These are phyloP conservation scores for Megathymus violae DNA, from an alignment of 1,140 invertebrate genomes.

Conservation along the genomic window DNA sequence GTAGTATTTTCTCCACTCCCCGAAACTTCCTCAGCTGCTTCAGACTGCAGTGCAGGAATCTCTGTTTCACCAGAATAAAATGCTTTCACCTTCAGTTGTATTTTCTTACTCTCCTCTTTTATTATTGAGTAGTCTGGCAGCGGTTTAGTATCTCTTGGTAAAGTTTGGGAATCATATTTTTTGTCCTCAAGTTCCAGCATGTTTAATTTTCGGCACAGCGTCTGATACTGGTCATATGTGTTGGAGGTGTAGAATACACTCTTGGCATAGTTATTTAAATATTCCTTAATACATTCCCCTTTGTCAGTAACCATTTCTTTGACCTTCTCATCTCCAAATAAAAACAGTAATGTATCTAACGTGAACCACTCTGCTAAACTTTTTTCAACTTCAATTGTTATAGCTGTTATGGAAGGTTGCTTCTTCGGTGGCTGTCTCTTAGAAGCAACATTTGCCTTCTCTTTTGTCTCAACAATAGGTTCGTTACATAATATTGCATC, in stretches of 20 bases:
- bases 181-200: conserved; percentile 84
- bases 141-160: conserved; percentile 78
- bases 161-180: conserved; percentile 73
- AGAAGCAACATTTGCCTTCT: conserved; percentile 18
- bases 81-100: conserved; percentile 84
- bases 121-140: conserved; percentile 84
- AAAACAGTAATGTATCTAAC: conserved; percentile 83
- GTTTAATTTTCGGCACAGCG: conserved; percentile 83
- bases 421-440: conserved; percentile 55
- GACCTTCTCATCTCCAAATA: conserved; percentile 84
- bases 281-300: conserved; percentile 81
- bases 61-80: conserved; percentile 78
- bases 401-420: conserved; percentile 55
- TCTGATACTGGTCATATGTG: conserved; percentile 82
- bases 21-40: conserved; percentile 40
- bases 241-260: conserved; percentile 72
- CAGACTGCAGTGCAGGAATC: conserved; percentile 61
- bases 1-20: conserved; percentile 58
- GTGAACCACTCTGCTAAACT: conserved; percentile 85
- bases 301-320: conserved; percentile 84
- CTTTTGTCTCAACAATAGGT: conserved; percentile 27
- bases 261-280: conserved; percentile 79
- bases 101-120: conserved; percentile 83
- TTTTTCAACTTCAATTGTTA: conserved; percentile 81
- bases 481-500: conserved; percentile 62